Conservation (phyloP, 2,888 invertebrate species). For the Cheilosia grossa region DNA sequence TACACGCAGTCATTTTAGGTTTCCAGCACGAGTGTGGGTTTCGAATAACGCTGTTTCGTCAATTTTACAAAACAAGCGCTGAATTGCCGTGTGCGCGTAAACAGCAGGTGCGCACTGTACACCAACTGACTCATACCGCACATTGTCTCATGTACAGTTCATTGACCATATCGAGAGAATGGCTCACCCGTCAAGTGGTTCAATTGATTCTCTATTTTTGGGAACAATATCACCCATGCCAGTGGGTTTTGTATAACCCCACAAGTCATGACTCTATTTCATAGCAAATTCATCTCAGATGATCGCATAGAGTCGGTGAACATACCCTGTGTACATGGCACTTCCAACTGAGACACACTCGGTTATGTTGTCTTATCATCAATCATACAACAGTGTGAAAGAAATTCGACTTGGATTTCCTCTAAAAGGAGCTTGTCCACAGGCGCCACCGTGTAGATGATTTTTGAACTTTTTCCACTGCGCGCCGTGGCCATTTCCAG, state of each 20-base stretch:
- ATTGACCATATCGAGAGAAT: slow-evolving; percentile 51
- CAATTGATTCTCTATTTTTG: slow-evolving; percentile 56
- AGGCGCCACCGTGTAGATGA: slow-evolving; percentile 67
- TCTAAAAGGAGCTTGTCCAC: slow-evolving; percentile 69
- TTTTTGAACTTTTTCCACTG: slow-evolving; percentile 24
- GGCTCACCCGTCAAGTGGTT: slow-evolving; percentile 17
- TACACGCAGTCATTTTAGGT: slow-evolving; percentile 63
- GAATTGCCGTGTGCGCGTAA: slow-evolving; percentile 44
- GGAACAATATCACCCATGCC: slow-evolving; percentile 35
- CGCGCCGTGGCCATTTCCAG: slow-evolving; percentile 51
- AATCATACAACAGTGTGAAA: slow-evolving; percentile 29
- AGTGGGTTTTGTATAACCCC: slow-evolving; percentile 47
- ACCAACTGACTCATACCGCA: slow-evolving; percentile 36
- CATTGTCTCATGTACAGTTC: slow-evolving; percentile 27
- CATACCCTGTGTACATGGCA: slow-evolving; percentile 32
- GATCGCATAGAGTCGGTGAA: slow-evolving; percentile 45
- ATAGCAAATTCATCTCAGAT: slow-evolving; percentile 37
- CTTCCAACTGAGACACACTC: slow-evolving; percentile 41
- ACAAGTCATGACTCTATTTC: slow-evolving; percentile 19
- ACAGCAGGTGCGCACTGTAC: slow-evolving; percentile 45
- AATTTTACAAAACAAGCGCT: slow-evolving; percentile 36
- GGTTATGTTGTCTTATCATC: slow-evolving; percentile 19
- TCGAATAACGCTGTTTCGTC: slow-evolving; percentile 59
- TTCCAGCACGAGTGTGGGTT: slow-evolving; percentile 71
- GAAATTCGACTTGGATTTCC: slow-evolving; percentile 51